A percentile compares a stretch with the other conserved stretches of the same genome.
These are phyloP conservation scores for Lepidonotus clava DNA, from an alignment of 2,888 invertebrate species.

Conservation along the genomic window DNA sequence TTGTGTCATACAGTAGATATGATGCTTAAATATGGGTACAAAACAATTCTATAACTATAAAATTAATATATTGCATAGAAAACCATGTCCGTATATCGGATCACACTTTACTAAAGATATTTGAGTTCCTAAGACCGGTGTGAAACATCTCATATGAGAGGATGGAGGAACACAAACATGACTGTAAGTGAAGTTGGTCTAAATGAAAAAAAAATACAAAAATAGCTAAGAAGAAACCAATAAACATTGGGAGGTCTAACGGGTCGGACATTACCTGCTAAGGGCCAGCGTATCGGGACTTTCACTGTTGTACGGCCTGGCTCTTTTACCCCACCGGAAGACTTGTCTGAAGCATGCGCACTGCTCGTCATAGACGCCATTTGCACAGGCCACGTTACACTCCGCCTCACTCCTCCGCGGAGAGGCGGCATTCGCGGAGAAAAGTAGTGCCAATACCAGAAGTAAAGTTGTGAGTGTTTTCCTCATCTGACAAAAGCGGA, in stretches of 20 bases:
- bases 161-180: neutral
- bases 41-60: too few relatives aligned
- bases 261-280: neutral
- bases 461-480: neutral
- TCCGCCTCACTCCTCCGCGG: neutral
- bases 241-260: neutral
- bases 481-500: neutral
- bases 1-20: too few relatives aligned
- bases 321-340: constrained; percentile 52
- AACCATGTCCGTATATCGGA: neutral
- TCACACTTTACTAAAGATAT: neutral
- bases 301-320: neutral
- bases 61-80: too few relatives aligned
- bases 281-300: neutral
- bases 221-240: too few relatives aligned
- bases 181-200: neutral
- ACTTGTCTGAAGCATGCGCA: constrained; percentile 51
- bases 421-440: neutral
- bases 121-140: neutral
- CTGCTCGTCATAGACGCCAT: constrained; percentile 41
- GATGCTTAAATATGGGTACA: too few relatives aligned
- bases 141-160: neutral
- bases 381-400: constrained; percentile 44
- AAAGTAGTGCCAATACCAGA: constrained; percentile 18
- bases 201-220: neutral